Conservation (phyloP, 2,113 vertebrate genomes). For the Psettodes erumei region DNA sequence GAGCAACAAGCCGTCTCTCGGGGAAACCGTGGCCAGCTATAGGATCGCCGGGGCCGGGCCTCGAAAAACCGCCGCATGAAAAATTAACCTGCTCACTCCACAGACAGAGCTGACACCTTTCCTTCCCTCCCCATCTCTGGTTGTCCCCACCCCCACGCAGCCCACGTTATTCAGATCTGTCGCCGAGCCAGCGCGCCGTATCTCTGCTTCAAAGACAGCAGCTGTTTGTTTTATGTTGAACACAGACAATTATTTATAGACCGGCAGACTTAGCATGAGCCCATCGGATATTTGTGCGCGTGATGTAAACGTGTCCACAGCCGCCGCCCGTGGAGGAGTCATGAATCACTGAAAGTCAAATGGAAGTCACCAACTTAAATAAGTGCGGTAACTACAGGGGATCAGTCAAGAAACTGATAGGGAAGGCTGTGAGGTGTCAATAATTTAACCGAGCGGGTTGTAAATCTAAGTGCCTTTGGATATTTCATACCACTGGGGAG, state of each 20-base stretch:
- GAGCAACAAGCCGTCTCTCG: constrained; percentile 64
- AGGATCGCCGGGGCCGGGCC: constrained; percentile 45
- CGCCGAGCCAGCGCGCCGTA: constrained; percentile 30
- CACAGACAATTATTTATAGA: constrained; percentile 55
- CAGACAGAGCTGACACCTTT: constrained; percentile 46
- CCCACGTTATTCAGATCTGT: constrained; percentile 32
- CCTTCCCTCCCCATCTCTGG: constrained; percentile 23
- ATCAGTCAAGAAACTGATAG: constrained; percentile 53
- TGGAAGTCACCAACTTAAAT: constrained; percentile 52
- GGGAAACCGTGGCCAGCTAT: constrained; percentile 57
- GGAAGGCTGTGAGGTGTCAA: constrained; percentile 61
- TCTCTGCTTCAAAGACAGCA: constrained; percentile 63
- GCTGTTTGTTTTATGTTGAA: constrained; percentile 68
- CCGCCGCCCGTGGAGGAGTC: not conserved
- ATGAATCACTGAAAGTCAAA: constrained; percentile 58
- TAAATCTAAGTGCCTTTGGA: constrained; percentile 75
- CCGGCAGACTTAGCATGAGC: constrained; percentile 19
- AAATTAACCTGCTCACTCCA: constrained; percentile 71
- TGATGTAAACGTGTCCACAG: constrained; percentile 46
- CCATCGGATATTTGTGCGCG: constrained; percentile 26
- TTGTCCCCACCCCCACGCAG: constrained; percentile 11
- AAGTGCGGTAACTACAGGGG: constrained; percentile 42
- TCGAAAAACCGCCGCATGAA: constrained; percentile 71
- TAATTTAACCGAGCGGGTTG: constrained; percentile 69
- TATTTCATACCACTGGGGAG: constrained; percentile 70